phyloP scores from a whole-genome alignment of 2,888 invertebrate genomes.

The Corbicula japonica region DNA sequence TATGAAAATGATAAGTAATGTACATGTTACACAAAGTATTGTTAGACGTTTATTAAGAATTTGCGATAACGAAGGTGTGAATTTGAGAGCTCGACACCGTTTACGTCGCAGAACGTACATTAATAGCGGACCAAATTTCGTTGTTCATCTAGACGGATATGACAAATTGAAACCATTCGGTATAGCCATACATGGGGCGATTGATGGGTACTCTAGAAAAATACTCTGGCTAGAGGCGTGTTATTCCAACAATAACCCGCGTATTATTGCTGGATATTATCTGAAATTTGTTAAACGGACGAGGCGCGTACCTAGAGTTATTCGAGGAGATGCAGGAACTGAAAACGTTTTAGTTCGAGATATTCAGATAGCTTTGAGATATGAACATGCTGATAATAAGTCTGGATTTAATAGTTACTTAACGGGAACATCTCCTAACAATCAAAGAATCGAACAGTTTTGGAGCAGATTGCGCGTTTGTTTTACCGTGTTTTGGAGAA shows the following conservation, averaged over 20 bases:
- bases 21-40: too few species aligned
- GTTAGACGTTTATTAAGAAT: too few species aligned
- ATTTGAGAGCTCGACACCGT: too few species aligned
- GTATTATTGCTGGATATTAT: conserved; percentile 1
- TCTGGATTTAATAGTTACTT: conserved; percentile 1
- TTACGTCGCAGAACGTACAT: too few species aligned
- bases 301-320: conserved; percentile 4
- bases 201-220: conserved; percentile 6
- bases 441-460: conserved; percentile 8
- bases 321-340: conserved; percentile 5
- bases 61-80: too few species aligned
- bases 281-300: conserved; percentile 7
- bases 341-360: conserved; percentile 21
- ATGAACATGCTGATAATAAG: conserved; percentile 1
- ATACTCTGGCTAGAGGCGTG: conserved; percentile 6
- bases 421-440: conserved; percentile 1
- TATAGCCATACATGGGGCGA: conserved; percentile 14
- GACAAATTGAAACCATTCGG: too few species aligned
- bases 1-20: too few species aligned
- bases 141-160: too few species aligned
- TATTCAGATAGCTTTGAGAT: conserved; percentile 22
- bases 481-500: conserved; percentile 2
- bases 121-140: too few species aligned
- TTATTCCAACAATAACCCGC: conserved; percentile 13
- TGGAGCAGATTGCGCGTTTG: background rate